A percentile compares a stretch with the other conserved stretches of the same genome.
Evolutionary conservation across 2,888 invertebrate species (phyloP).

Genomic region (Melanophora roralis): DNA sequence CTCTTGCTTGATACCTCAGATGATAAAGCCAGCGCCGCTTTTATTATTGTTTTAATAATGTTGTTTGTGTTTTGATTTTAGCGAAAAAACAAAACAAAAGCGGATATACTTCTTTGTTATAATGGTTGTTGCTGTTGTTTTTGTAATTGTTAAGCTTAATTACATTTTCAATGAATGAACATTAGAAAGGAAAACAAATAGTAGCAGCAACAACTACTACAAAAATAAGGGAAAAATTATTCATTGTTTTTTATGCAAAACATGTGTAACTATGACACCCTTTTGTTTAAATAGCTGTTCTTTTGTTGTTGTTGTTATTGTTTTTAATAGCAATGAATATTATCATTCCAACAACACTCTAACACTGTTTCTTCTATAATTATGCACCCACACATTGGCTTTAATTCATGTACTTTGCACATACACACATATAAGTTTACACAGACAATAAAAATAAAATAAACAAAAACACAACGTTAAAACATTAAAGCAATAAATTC

Average conservation of each 20-base stretch:
- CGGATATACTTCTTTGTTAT: conserved; percentile 19
- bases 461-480: conserved; percentile 64
- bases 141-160: conserved; percentile 57
- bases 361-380: conserved; percentile 1
- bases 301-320: conserved; percentile 18
- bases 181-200: conserved; percentile 36
- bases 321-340: conserved; percentile 43
- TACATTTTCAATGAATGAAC: conserved; percentile 56
- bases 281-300: conserved; percentile 52
- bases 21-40: conserved; percentile 23
- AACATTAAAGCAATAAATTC: conserved; percentile 76
- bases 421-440: conserved; percentile 43
- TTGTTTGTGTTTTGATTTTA: conserved; percentile 59
- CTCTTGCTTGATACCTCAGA: conserved; percentile 32
- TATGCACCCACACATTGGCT: conserved; percentile 41
- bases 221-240: conserved; percentile 49
- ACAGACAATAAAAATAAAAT: conserved; percentile 42
- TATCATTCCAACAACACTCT: conserved; percentile 16
- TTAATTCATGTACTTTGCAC: not conserved
- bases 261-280: conserved; percentile 61
- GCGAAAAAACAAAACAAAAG: conserved; percentile 49
- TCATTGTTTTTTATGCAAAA: conserved; percentile 63
- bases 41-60: conserved; percentile 60
- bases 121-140: not conserved
- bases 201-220: conserved; percentile 62